Percentiles rank a stretch among this genome's conserved stretches.
phyloP scores from a whole-genome alignment of 2,888 invertebrate species.

The Drosophila monieri region DNA sequence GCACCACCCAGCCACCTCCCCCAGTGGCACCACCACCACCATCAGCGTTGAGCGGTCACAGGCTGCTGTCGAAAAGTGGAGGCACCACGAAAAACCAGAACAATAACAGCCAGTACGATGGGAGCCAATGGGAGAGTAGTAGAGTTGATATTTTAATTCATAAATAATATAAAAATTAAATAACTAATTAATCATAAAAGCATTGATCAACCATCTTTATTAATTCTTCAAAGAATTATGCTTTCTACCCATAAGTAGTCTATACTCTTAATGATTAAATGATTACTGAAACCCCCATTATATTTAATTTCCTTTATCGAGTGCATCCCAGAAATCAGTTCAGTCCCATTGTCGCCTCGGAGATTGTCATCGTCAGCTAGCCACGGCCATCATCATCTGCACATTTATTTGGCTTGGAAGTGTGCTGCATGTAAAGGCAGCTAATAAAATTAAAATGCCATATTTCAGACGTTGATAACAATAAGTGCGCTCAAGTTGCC shows the following conservation, averaged over 20 bases:
- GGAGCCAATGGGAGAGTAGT: conserved; percentile 15
- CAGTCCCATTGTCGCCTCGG: conserved; percentile 53
- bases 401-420: conserved; percentile 35
- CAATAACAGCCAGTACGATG: conserved; percentile 51
- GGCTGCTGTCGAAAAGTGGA: conserved; percentile 16
- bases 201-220: too few relatives aligned
- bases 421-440: conserved; percentile 62
- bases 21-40: background rate
- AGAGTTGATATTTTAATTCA: too few relatives aligned
- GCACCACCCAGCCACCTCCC: conserved; percentile 1
- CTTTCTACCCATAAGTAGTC: too few relatives aligned
- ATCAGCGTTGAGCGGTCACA: conserved; percentile 10
- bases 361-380: conserved; percentile 58
- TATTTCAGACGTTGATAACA: conserved; percentile 81
- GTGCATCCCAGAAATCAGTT: background rate
- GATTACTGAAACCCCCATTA: background rate
- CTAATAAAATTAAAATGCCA: conserved; percentile 80
- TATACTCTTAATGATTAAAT: background rate
- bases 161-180: too few relatives aligned
- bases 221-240: too few relatives aligned
- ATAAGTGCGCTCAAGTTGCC: conserved; percentile 78
- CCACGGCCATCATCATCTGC: conserved; percentile 41
- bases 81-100: conserved; percentile 29
- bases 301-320: background rate
- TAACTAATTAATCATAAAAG: too few relatives aligned